phyloP scores from a whole-genome alignment of 1,140 invertebrate genomes.

The Pinna nobilis region DNA sequence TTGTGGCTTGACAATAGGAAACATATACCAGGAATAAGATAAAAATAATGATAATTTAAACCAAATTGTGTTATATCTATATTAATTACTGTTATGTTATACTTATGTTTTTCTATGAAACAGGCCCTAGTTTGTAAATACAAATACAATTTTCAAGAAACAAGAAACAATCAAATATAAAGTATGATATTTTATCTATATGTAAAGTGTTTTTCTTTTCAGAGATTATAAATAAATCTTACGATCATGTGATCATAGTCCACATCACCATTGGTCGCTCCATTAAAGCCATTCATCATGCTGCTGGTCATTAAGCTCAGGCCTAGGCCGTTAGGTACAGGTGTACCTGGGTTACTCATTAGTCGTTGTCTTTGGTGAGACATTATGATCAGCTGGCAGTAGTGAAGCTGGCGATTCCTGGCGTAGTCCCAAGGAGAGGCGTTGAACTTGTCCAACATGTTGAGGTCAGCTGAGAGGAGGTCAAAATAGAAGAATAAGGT shows the following conservation, averaged over 20 bases:
- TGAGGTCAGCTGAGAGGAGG: constrained; percentile 65
- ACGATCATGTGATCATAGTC: constrained; percentile 46
- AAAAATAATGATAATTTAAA: too few relatives aligned
- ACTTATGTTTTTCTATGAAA: too few relatives aligned
- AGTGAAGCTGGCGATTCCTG: constrained; percentile 69
- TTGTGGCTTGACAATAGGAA: too few relatives aligned
- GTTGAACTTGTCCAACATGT: constrained; percentile 63
- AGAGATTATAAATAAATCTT: too few relatives aligned
- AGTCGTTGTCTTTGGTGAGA: constrained; percentile 70
- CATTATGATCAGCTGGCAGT: constrained; percentile 74
- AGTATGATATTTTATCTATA: too few relatives aligned
- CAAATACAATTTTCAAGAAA: too few relatives aligned
- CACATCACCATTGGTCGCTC: constrained; percentile 3
- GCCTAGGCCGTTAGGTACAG: constrained; percentile 60
- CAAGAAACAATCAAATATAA: too few relatives aligned
- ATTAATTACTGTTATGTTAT: too few relatives aligned
- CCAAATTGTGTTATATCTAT: too few relatives aligned
- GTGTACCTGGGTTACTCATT: constrained; percentile 59
- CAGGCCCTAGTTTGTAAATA: too few relatives aligned
- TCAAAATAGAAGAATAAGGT: background rate
- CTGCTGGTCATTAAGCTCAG: constrained; percentile 34
- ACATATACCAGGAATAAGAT: too few relatives aligned
- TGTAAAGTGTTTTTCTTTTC: too few relatives aligned
- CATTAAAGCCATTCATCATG: constrained; percentile 10
- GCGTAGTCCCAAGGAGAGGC: constrained; percentile 74